Evolutionary conservation across 2,797 vertebrate species (phyloP), one percentile per base, ranked within the genome.

Genomic region (Silurus lanzhouensis): DNA sequence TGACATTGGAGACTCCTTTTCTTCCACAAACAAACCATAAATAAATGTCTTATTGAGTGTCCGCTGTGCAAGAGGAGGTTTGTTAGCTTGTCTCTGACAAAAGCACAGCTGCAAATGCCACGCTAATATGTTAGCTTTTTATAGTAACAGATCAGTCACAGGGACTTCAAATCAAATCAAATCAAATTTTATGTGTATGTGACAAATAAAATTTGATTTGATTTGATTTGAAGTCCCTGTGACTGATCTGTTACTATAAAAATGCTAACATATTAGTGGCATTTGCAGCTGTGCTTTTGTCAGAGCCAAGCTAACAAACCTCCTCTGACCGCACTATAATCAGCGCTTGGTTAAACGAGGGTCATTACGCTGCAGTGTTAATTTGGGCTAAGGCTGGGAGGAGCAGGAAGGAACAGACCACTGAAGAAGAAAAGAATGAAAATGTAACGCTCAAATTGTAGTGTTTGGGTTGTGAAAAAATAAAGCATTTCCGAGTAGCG

Each of bases 251-350:
- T 61, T 61, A 60, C 76, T 78, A 78, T 78, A 46, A 57, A 44
- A 78, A 78, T 58, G 58, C 13, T 44, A n/a, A 44, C 5, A 9
- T 27, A 9, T 25, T 3, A 15, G 48, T 57, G 74, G 5, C 19
- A 61, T 44, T 22, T 78, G 76, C 76, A 78, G 76, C 76, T 78
- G 76, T 10, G 10, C 74, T 19, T 1, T 15, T 19, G 74, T 58
- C 74, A 17, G 74, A 58, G n/a, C n/a, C 7, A 6, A 58, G 58
- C 60, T 61, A 44, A 78, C 31, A 0, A 14, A 78, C 31, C 0
- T 17, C 52, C 52, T 31, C 25, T 19, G 25, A 1, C 25, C 10
- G 5, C 57, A 61, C 76, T 78, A 1, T 78, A 78, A 78, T 78
- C 76, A 61, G 74, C 22, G 5, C 70, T n/a, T 52, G 44, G 5